A percentile compares a stretch with the other conserved stretches of the same genome.
phyloP scores from a whole-genome alignment of 2,113 vertebrate species.

The Condylura cristata region DNA sequence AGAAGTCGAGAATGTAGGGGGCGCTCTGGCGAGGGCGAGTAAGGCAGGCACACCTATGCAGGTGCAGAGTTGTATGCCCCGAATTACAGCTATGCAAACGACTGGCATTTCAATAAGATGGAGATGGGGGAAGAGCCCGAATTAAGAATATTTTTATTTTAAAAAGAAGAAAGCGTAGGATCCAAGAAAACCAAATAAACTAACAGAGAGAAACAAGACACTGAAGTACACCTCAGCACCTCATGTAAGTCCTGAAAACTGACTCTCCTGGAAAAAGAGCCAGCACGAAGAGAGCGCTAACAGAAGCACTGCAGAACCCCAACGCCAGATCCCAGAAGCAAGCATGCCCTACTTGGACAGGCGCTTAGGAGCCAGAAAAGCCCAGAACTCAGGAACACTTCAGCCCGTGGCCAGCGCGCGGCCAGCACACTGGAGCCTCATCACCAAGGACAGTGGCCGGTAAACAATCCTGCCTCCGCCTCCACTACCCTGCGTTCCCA shows the following conservation, averaged over 20 bases:
- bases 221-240: background rate
- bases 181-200: background rate
- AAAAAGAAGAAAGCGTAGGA: background rate
- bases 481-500: slow-evolving; percentile 41
- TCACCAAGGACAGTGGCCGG: background rate
- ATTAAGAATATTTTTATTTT: no score
- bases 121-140: no score
- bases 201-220: background rate
- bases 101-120: no score
- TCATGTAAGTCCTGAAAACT: background rate
- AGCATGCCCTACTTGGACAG: background rate
- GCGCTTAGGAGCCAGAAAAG: background rate
- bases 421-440: background rate
- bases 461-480: background rate
- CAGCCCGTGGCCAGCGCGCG: background rate
- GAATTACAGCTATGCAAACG: background rate
- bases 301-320: background rate
- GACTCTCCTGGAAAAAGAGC: background rate
- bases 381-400: background rate
- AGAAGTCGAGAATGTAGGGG: background rate
- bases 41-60: no score
- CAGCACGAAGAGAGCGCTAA: background rate
- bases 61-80: no score
- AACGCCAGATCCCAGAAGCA: background rate
- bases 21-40: no score